Base-by-base conservation (phyloP, 2,888 invertebrate genomes). In the Agrotis clavis region DNA sequence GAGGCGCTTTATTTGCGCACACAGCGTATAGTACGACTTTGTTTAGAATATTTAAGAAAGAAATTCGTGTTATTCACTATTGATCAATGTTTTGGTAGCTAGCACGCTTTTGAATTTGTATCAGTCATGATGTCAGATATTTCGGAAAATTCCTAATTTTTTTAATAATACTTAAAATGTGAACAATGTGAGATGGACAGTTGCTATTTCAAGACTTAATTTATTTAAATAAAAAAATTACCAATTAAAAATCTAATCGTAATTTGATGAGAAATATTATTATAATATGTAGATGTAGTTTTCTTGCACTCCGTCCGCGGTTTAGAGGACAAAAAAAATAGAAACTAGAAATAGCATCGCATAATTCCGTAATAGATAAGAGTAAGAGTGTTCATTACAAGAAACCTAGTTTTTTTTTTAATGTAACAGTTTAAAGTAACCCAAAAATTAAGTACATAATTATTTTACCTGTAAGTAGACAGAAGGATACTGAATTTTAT, bases 241-340 rank as follows among this genome's bases (percentile, higher is more conserved):
- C 18, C 21, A 18, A 61, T 7, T 50, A 56, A 30, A 45, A 54
- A 45, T 30, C 16, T 54, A 61, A 53, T 59, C 19, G n/a, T 63
- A 61, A 41, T 51, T 79, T 47, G 11, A 54, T 63, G 59, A 67
- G 7, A 48, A 41, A 41, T 41, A 41, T 41, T 41, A 41, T 41
- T 25, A 25, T 25, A 25, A 25, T 25, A 51, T 35, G 7, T 62
- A 50, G 14, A 30, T 47, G 51, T 66, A 81, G 69, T 59, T 64
- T 61, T 61, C 16, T 51, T 61, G 72, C 77, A 78, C 80, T 81
- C 80, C 80, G 80, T 81, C 80, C 80, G 77, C 63, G 47, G 30
- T 9, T 57, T 65, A 70, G 56, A 73, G 72, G 80, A 73, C 57
- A 59, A 74, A 47, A 69, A 53, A 19, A 54, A 4, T 59, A 64